A percentile compares a stretch with the other conserved stretches of the same genome.
phyloP scores from a whole-genome alignment of 2,113 vertebrate genomes.

The Pygoscelis adeliae region DNA sequence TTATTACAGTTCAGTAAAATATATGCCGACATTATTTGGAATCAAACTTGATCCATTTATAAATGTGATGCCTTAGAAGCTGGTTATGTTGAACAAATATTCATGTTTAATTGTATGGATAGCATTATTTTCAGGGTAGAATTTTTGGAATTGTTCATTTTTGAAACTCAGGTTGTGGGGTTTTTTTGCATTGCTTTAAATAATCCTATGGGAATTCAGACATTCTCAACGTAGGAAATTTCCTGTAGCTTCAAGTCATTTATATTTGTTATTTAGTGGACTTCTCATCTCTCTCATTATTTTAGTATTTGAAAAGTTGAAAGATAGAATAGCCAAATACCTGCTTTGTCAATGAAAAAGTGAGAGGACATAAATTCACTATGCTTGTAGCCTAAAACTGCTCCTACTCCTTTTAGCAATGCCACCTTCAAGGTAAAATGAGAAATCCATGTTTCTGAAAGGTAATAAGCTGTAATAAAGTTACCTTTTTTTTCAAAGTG shows the following conservation, averaged over 20 bases:
- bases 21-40: background rate
- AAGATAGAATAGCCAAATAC: background rate
- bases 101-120: background rate
- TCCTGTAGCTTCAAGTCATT: background rate
- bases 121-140: background rate
- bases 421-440: background rate
- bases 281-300: background rate
- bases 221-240: background rate
- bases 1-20: background rate
- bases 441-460: background rate
- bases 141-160: background rate
- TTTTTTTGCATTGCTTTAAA: background rate
- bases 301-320: background rate
- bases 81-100: background rate
- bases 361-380: background rate
- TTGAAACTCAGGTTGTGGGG: rapidly evolving
- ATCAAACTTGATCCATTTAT: background rate
- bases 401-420: background rate
- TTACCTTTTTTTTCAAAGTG: background rate
- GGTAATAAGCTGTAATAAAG: background rate
- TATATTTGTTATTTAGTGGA: background rate
- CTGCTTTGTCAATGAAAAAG: background rate
- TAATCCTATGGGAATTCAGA: background rate
- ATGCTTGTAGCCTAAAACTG: background rate
- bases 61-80: background rate